Base-by-base conservation (phyloP, 1,140 invertebrate genomes). In the Listronotus oregonensis region DNA sequence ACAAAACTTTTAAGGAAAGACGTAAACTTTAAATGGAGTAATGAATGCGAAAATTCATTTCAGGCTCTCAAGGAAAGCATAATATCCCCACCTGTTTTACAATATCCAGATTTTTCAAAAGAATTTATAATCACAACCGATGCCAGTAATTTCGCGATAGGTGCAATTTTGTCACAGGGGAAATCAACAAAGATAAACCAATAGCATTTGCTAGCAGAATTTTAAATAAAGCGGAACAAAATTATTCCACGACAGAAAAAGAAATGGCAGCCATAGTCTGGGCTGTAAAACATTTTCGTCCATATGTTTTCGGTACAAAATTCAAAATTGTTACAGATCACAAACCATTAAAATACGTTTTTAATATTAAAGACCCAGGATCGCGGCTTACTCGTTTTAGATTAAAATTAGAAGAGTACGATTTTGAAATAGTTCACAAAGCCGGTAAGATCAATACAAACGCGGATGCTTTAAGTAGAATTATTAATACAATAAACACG, bases 301-400 rank as follows among this genome's bases (percentile, higher is more conserved):
- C 49, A 12, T 62, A 64, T 31, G 18, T 82, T 11, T 68, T 72
- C 39, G 75, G 72, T n/a, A 73, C 21, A n/a, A 62, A 76, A 32
- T 80, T 83, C 51, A 73, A 34, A 3, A 68, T 81, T 7, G 52
- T 75, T 27, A 81, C 78, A 0, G 80, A 83, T 52, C 78, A 81
- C 50, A 70, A 74, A 54, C 71, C 77, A 0, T 64, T 81, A 18
- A 59, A 54, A n/a, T 81, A 74, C 71, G 55, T 82, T 7, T 64
- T 68, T 15, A 65, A 70, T 3, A 70, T 78, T 0, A 79, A 76
- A 56, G 71, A 78, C 34, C 69, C 71, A 11, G 68, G 56, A 0
- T 64, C 66, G 50, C 37, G 78, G 57, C 58, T 82, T 10, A 68
- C 73, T 1, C 57, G 76, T 49, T 82, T 64, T 12, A 66, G 21